A percentile compares a stretch with the other conserved stretches of the same genome.
phyloP scores from a whole-genome alignment of 1,140 invertebrate genomes.

The Gonatopus flavifemur region DNA sequence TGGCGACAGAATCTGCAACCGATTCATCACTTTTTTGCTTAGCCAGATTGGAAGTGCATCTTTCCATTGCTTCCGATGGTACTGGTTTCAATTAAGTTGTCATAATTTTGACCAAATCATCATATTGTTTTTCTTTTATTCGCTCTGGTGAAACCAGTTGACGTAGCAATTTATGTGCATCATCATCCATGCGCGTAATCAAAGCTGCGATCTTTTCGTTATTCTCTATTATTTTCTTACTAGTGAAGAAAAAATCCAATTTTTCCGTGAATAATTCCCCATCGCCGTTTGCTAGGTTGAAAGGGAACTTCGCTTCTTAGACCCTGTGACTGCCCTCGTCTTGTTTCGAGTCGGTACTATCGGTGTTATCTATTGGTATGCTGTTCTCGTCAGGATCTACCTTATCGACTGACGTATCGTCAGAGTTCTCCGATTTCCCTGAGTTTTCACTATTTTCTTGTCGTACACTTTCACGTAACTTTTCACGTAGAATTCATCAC shows the following conservation, averaged over 20 bases:
- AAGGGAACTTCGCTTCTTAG: not conserved
- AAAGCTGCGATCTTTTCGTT: not conserved
- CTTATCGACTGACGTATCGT: too few relatives aligned
- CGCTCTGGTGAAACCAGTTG: conserved; percentile 4
- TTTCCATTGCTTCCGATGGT: conserved; percentile 5
- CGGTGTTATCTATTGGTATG: too few relatives aligned
- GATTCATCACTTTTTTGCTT: conserved; percentile 1
- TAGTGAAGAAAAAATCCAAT: not conserved
- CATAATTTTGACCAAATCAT: not conserved
- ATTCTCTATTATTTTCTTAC: not conserved
- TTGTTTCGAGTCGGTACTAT: too few relatives aligned
- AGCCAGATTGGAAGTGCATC: conserved; percentile 9
- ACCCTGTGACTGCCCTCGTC: too few relatives aligned
- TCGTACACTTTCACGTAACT: too few relatives aligned
- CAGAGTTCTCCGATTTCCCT: too few relatives aligned
- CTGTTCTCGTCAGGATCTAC: too few relatives aligned
- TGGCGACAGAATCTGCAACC: conserved; percentile 9
- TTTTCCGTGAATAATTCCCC: conserved; percentile 9
- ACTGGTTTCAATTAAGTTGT: not conserved
- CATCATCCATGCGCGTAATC: not conserved
- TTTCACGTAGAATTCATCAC: too few relatives aligned
- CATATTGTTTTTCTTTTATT: conserved; percentile 7
- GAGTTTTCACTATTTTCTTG: too few relatives aligned
- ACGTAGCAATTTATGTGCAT: conserved; percentile 1
- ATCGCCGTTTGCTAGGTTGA: not conserved